Conservation (phyloP, 2,113 vertebrate species). For the Crypturellus undulatus region DNA sequence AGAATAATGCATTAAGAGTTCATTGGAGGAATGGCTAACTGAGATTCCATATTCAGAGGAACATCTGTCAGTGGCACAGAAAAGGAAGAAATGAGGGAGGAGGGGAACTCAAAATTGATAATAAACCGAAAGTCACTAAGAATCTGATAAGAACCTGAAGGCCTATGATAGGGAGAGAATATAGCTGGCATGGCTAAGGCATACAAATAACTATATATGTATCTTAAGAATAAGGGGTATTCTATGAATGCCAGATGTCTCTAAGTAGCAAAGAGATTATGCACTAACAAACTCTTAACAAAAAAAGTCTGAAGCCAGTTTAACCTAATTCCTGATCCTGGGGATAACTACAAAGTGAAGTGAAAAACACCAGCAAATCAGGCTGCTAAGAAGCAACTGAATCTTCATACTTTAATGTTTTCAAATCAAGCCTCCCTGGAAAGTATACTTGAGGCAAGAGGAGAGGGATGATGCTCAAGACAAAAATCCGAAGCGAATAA, state of each 20-base stretch:
- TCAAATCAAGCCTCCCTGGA: not conserved
- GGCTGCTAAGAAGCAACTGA: not conserved
- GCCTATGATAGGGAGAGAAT: not conserved
- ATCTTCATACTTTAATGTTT: not conserved
- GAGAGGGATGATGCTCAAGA: not conserved
- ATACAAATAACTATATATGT: not conserved
- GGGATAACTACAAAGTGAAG: not conserved
- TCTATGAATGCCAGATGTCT: not conserved
- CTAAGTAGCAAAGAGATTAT: not conserved
- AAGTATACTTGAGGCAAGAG: not conserved
- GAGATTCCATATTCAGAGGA: not conserved
- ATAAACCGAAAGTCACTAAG: not conserved
- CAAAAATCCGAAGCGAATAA: not conserved
- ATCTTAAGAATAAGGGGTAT: not conserved
- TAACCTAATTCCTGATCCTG: not conserved
- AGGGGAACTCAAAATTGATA: not conserved
- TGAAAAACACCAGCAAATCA: not conserved
- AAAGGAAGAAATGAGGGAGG: not conserved
- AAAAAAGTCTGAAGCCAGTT: not conserved
- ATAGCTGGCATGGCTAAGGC: not conserved
- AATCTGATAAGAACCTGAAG: not conserved
- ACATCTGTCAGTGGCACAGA: not conserved
- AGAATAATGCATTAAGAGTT: not conserved
- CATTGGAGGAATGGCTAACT: not conserved
- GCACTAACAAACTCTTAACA: not conserved